Conservation (phyloP, 2,113 vertebrate species). For the Cyanoliseus patagonus region DNA sequence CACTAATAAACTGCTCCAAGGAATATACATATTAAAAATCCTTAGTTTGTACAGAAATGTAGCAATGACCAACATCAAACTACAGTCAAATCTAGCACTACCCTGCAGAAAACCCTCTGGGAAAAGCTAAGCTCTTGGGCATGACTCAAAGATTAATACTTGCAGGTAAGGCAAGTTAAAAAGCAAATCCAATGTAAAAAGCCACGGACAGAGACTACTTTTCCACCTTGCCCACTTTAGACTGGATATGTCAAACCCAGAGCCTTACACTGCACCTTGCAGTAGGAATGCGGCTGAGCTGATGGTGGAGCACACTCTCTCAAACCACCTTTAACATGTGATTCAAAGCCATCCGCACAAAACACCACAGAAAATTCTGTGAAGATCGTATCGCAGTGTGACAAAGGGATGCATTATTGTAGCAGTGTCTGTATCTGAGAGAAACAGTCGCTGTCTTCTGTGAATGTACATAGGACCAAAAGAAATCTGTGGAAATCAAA, state of each 20-base stretch:
- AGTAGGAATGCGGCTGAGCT: fast-evolving
- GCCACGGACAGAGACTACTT: not conserved
- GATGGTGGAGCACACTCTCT: not conserved
- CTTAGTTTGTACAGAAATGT: not conserved
- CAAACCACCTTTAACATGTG: not conserved
- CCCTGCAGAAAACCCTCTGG: not conserved
- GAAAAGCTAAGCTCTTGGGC: not conserved
- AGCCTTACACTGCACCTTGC: not conserved
- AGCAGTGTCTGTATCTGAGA: not conserved
- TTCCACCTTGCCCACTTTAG: not conserved
- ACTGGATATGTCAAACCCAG: not conserved
- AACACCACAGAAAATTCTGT: not conserved
- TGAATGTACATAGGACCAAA: not conserved
- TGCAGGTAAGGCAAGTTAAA: not conserved
- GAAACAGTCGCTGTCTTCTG: not conserved
- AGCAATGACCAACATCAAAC: not conserved
- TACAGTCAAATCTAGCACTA: not conserved
- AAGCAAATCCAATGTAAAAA: not conserved
- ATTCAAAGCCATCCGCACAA: not conserved
- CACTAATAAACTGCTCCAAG: not conserved
- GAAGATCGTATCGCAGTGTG: not conserved
- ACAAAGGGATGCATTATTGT: not conserved
- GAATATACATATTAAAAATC: not conserved
- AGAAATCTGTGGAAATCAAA: not conserved
- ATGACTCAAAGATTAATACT: not conserved